Percentiles rank a stretch among this genome's conserved stretches.
phyloP scores from a whole-genome alignment of 2,888 invertebrate genomes.

The Tenthredo livida region DNA sequence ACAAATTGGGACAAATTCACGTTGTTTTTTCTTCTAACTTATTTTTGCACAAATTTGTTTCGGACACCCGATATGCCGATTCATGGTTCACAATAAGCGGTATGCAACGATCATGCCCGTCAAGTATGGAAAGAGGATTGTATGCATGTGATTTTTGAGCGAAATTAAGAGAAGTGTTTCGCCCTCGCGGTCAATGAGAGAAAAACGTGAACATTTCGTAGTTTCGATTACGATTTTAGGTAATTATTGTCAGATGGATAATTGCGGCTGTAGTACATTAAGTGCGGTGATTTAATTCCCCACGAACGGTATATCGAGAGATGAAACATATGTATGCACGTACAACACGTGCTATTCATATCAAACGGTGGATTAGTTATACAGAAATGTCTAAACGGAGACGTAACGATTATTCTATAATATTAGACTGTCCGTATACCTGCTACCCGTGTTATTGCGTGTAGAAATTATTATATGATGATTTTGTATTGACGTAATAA shows the following conservation, averaged over 20 bases:
- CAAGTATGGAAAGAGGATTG: not conserved
- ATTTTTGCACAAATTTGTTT: not conserved
- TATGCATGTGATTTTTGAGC: not conserved
- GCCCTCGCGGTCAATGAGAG: not conserved
- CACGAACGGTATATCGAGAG: not conserved
- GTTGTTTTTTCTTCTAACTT: not conserved
- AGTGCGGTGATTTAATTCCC: not conserved
- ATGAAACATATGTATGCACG: not conserved
- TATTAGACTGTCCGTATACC: no score
- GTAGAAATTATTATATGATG: not conserved
- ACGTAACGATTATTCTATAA: slow-evolving; percentile 26
- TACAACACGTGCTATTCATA: not conserved
- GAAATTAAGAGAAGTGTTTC: not conserved
- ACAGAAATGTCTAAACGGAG: not conserved
- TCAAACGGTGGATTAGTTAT: not conserved
- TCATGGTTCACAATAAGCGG: not conserved
- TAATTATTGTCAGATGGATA: not conserved
- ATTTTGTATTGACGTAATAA: not conserved
- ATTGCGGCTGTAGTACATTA: not conserved
- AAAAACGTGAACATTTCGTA: not conserved
- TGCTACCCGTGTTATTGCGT: no score
- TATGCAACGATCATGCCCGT: not conserved
- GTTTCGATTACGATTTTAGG: not conserved
- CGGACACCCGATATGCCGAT: not conserved
- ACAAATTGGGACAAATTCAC: no score